Conservation (phyloP, 2,888 invertebrate species). For the Brassicogethes aeneus region DNA sequence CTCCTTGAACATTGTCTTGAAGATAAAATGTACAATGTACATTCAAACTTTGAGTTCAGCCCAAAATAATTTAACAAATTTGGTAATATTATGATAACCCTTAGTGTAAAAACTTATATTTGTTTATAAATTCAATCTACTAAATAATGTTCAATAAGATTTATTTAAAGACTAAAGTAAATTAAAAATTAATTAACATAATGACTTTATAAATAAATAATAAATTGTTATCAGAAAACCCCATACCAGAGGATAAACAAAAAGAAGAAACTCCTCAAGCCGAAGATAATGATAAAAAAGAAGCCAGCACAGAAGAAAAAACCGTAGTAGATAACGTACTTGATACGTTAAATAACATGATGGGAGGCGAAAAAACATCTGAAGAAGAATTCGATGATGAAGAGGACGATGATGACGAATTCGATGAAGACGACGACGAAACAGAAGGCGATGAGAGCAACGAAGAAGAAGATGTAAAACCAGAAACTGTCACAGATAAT, state of each 20-base stretch:
- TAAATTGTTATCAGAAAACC: not conserved
- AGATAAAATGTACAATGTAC: too few relatives aligned
- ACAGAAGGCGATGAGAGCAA: conserved; percentile 19
- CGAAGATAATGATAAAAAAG: conserved; percentile 6
- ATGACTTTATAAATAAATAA: too few relatives aligned
- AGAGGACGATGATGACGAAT: conserved; percentile 27
- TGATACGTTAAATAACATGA: conserved; percentile 15
- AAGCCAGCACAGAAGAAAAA: not conserved
- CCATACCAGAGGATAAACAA: conserved; percentile 3
- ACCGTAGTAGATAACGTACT: conserved; percentile 11
- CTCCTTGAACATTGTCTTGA: too few relatives aligned
- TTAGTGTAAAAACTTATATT: too few relatives aligned
- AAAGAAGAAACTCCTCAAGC: conserved; percentile 3
- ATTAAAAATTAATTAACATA: too few relatives aligned
- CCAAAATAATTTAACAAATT: too few relatives aligned
- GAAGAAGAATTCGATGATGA: conserved; percentile 26
- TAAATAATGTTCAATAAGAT: too few relatives aligned
- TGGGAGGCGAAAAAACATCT: conserved; percentile 14
- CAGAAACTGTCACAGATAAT: conserved; percentile 11
- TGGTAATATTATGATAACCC: too few relatives aligned
- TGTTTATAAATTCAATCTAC: too few relatives aligned
- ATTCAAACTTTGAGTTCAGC: too few relatives aligned
- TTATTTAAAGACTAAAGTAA: too few relatives aligned
- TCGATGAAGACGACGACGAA: conserved; percentile 19
- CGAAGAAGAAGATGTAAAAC: conserved; percentile 14